Base-by-base conservation (phyloP, 2,113 vertebrate genomes). In the Melanostigma gelatinosum region DNA sequence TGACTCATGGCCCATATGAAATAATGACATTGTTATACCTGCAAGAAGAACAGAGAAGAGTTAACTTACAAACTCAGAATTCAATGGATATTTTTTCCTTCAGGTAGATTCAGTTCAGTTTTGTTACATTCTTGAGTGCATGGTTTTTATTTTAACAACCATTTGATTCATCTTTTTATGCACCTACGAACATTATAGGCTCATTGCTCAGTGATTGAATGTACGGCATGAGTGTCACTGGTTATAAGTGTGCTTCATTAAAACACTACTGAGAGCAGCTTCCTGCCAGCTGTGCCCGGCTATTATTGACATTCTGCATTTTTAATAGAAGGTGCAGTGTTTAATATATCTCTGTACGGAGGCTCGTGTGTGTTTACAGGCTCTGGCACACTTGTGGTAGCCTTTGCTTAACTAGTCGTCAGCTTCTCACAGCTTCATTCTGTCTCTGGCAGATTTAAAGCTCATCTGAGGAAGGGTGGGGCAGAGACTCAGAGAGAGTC, bases 401-500 rank as follows among this genome's bases (percentile, higher is more conserved):
- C 38, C 52, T 3, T 55, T 8, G 55, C 75, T 27, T 4, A 38
- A 58, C 84, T 54, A 72, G 65, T 44, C 75, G 15, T 84, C 78
- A 62, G 3, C 11, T 24, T 16, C 46, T 79, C 65, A 75, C 48
- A 62, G 86, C 74, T 79, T 22, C 15, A 68, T 62, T 80, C 66
- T 71, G 68, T 86, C 76, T 81, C 22, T 9, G 36, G 44, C 0
- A 71, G 79, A 85, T 87, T 81, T 76, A 82, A 90, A 73, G 82
- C 57, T 57, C 50, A 44, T 68, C 64, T 61, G 87, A 85, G 34
- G n/a, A 22, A 55, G 27, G 36, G 69, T 22, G 75, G 72, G 70
- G 64, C 75, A 67, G 72, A 82, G 80, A 44, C 44, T 27, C 57
- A 38, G 18, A 60, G 65, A 79, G 71, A 74, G 27, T 42, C 54